Evolutionary conservation across 2,888 invertebrate species (phyloP), one percentile per base, ranked within the genome.

Genomic region (Stenodera caucasica): DNA sequence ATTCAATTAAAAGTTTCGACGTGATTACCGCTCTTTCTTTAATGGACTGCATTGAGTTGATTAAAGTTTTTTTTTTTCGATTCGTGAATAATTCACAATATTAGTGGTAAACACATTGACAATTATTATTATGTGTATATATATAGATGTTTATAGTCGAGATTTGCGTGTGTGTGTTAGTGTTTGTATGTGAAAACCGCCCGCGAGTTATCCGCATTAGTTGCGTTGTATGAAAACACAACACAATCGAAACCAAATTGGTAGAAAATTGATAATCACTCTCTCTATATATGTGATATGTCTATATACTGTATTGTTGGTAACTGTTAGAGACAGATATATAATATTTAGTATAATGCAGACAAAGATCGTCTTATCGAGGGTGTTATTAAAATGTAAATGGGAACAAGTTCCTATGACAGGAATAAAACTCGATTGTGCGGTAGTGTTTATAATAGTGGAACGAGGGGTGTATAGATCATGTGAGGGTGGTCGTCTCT

Each of bases 191-290:
- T 45, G 65, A 64, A 63, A 67, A 67, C 69, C 63, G 65, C 66
- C 45, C 66, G 60, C 71, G 68, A 71, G 72, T 75, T 72, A 73
- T 72, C 70, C 71, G 70, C 73, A 70, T 73, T 74, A 75, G 72
- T 71, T 70, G 45, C 68, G 72, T 70, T 71, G 70, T 75, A 74
- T 75, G 78, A 77, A 76, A 78, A 78, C 75, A 76, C 70, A 64
- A 67, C 76, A 79, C 79, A 79, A 80, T 80, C 78, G 77, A 74
- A 79, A 77, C 77, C 80, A 81, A 80, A 81, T 81, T 80, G 81
- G 81, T 77, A 80, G 80, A 81, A 81, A 81, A 81, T 81, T 80
- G 79, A 81, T 81, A 81, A 80, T 80, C 78, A 78, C 78, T 72
- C 76, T 69, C 45, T 45, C n/a, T n/a, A 26, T 26, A 74, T 70